phyloP scores from a whole-genome alignment of 1,140 invertebrate species.

The Contarinia nasturtii region DNA sequence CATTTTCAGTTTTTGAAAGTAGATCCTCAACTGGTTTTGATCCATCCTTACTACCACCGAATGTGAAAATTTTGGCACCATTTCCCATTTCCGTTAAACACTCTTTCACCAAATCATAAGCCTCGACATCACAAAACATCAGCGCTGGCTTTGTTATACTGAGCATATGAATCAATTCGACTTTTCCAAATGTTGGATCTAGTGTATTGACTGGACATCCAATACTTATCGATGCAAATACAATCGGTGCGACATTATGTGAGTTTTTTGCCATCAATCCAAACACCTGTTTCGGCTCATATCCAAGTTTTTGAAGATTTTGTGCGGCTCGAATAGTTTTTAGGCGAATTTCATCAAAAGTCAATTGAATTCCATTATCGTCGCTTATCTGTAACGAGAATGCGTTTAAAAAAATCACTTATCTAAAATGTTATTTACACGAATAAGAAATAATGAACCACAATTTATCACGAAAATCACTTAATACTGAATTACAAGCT shows the following conservation, averaged over 20 bases:
- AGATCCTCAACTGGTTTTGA: constrained; percentile 15
- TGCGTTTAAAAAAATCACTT: no score
- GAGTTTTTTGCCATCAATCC: not conserved
- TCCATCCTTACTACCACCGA: constrained; percentile 12
- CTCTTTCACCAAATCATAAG: constrained; percentile 11
- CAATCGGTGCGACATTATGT: constrained; percentile 3
- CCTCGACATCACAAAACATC: constrained; percentile 18
- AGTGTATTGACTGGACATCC: constrained; percentile 19
- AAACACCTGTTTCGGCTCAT: not conserved
- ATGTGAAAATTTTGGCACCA: constrained; percentile 14
- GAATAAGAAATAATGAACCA: no score
- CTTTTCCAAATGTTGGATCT: not conserved
- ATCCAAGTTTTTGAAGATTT: not conserved
- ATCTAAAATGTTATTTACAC: no score
- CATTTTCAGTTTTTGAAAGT: constrained; percentile 14
- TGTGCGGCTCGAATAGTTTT: not conserved
- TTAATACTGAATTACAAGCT: no score
- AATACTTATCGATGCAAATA: constrained; percentile 16
- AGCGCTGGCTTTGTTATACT: constrained; percentile 16
- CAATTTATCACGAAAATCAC: no score
- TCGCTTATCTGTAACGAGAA: not conserved
- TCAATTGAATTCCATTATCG: not conserved
- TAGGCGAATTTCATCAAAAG: not conserved
- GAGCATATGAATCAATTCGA: constrained; percentile 8
- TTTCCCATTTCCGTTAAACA: constrained; percentile 11